Conservation (phyloP, 2,797 vertebrate species). For the Acanthopagrus latus region DNA sequence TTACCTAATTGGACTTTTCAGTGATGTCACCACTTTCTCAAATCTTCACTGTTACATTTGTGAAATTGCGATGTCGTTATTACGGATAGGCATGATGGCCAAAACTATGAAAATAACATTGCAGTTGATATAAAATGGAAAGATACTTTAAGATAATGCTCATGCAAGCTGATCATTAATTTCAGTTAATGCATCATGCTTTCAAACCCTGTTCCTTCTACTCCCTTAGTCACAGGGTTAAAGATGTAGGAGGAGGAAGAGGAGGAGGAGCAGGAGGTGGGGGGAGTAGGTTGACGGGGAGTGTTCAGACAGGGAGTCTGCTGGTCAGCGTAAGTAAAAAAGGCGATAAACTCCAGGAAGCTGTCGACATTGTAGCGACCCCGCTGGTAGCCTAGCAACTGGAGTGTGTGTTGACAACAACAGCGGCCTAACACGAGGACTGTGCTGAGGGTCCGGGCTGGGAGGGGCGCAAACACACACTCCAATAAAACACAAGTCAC, state of each 20-base stretch:
- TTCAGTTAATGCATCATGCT: not conserved
- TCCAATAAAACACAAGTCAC: constrained; percentile 40
- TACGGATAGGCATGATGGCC: not conserved
- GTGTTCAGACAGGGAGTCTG: constrained; percentile 52
- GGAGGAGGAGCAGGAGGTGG: not conserved
- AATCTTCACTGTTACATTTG: not conserved
- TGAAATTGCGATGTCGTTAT: not conserved
- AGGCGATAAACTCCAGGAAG: constrained; percentile 70
- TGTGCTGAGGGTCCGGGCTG: constrained; percentile 46
- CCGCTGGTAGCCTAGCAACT: constrained; percentile 74
- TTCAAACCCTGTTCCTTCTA: not conserved
- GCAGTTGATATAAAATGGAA: not conserved
- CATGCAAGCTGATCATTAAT: constrained; percentile 5
- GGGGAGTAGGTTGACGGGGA: not conserved
- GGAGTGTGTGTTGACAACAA: constrained; percentile 81
- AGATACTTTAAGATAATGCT: not conserved
- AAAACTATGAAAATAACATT: not conserved
- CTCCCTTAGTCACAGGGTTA: not conserved
- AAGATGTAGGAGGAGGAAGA: not conserved
- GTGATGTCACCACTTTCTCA: not conserved
- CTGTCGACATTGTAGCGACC: constrained; percentile 57
- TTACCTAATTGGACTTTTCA: not conserved
- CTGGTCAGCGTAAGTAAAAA: constrained; percentile 63
- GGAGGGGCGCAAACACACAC: constrained; percentile 32
- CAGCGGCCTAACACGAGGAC: constrained; percentile 63